Conservation (phyloP, 2,113 vertebrate genomes). For the Helogale parvula region DNA sequence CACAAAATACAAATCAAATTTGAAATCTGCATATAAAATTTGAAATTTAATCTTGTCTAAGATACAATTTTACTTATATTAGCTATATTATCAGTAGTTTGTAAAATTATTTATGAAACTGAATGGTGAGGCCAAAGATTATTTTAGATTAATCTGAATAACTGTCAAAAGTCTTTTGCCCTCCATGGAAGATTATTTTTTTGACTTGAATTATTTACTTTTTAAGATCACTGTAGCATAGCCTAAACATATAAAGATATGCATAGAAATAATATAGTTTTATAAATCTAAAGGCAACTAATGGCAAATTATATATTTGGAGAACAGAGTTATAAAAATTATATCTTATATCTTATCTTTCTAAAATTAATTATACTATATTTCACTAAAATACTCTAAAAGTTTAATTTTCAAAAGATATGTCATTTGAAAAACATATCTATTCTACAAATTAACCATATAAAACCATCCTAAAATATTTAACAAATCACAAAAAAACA, state of each 20-base stretch:
- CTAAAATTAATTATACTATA: background rate
- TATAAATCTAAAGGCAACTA: constrained; percentile 20
- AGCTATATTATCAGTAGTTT: constrained; percentile 21
- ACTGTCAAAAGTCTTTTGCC: background rate
- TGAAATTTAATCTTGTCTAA: constrained; percentile 43
- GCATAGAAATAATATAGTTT: background rate
- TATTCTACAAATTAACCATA: background rate
- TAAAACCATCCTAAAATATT: constrained; percentile 12
- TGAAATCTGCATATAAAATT: background rate
- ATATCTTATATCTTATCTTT: background rate
- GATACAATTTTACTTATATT: constrained; percentile 21
- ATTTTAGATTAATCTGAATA: constrained; percentile 31
- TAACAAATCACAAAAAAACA: constrained; percentile 10
- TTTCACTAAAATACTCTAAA: constrained; percentile 47
- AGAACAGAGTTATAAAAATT: background rate
- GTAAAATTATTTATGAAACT: constrained; percentile 30
- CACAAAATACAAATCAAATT: constrained; percentile 36
- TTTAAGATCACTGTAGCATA: background rate
- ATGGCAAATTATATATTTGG: background rate
- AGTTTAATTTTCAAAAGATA: constrained; percentile 41
- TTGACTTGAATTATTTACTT: background rate
- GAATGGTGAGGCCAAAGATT: constrained; percentile 15
- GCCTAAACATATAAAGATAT: background rate
- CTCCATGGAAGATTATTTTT: background rate
- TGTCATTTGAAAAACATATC: background rate